Evolutionary conservation across 2,797 vertebrate genomes (phyloP).

Genomic region (Gephyroberyx darwinii): DNA sequence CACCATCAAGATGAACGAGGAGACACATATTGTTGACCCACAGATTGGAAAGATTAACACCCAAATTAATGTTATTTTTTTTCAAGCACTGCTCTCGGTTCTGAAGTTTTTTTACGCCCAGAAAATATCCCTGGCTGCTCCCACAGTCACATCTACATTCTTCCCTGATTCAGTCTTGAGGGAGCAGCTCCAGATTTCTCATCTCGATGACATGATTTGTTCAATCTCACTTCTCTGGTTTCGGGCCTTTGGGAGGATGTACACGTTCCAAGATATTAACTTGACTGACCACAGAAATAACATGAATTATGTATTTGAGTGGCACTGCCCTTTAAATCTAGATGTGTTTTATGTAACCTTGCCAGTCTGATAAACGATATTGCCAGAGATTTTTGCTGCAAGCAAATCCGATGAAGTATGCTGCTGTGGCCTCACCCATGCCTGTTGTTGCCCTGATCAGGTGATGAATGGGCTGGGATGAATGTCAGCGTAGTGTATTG

Average conservation of each 20-base stretch:
- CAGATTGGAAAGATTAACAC: neutral
- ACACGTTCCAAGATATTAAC: constrained; percentile 37
- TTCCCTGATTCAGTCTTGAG: constrained; percentile 37
- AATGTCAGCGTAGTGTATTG: constrained; percentile 33
- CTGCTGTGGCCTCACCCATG: constrained; percentile 30
- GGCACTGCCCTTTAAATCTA: no score
- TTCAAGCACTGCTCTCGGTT: neutral
- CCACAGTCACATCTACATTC: neutral
- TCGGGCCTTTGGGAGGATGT: constrained; percentile 33
- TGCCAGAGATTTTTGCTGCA: no score
- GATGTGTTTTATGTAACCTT: neutral
- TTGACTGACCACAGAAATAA: neutral
- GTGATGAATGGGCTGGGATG: constrained; percentile 48
- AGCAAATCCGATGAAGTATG: neutral
- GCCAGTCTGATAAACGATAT: constrained; percentile 6
- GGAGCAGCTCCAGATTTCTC: constrained; percentile 36
- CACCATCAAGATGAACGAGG: no score
- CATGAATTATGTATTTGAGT: constrained; percentile 1
- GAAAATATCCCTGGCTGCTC: constrained; percentile 10
- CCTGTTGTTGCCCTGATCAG: neutral
- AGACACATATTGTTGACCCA: no score
- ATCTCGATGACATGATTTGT: constrained; percentile 54
- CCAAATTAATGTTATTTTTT: constrained; percentile 9
- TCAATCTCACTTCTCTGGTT: constrained; percentile 11
- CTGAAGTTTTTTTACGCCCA: constrained; percentile 20